These are phyloP conservation scores for Spongilla lacustris DNA, from an alignment of 37 sponge, comb jelly and placozoan genomes.

Conservation along the genomic window DNA sequence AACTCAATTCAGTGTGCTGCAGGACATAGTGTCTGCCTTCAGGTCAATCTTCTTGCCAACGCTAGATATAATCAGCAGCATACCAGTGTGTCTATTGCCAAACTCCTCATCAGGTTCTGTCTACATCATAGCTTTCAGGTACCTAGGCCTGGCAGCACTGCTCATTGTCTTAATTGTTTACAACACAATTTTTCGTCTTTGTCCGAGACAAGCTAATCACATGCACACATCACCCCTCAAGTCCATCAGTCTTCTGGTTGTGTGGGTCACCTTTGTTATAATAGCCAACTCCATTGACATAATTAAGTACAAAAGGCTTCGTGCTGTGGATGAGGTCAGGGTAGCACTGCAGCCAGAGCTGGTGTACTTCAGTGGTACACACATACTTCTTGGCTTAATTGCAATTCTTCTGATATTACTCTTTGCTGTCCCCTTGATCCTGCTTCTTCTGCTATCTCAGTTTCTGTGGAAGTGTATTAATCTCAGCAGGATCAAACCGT, in stretches of 20 bases:
- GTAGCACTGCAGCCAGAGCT: neutral
- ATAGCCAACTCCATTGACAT: neutral
- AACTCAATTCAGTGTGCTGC: neutral
- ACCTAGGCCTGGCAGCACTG: neutral
- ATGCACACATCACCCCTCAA: constrained; percentile 4
- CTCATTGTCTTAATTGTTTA: neutral
- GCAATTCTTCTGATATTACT: neutral
- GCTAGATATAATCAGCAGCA: constrained; percentile 1
- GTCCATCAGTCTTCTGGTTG: constrained; percentile 10
- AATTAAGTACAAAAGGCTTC: neutral
- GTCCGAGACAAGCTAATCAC: neutral
- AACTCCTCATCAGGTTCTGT: neutral
- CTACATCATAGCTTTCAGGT: neutral
- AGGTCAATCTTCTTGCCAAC: neutral
- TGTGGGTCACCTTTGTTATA: neutral
- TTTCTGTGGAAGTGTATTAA: neutral
- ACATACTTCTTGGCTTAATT: neutral
- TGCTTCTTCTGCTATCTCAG: neutral
- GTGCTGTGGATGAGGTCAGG: neutral
- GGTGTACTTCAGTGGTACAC: neutral
- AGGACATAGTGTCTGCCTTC: neutral
- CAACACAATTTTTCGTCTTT: neutral
- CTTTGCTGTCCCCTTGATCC: neutral
- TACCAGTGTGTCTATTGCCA: constrained; percentile 11
- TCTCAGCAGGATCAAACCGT: constrained; percentile 2